Evolutionary conservation across 2,797 vertebrate genomes (phyloP).

Genomic region (Scolopax rusticola): DNA sequence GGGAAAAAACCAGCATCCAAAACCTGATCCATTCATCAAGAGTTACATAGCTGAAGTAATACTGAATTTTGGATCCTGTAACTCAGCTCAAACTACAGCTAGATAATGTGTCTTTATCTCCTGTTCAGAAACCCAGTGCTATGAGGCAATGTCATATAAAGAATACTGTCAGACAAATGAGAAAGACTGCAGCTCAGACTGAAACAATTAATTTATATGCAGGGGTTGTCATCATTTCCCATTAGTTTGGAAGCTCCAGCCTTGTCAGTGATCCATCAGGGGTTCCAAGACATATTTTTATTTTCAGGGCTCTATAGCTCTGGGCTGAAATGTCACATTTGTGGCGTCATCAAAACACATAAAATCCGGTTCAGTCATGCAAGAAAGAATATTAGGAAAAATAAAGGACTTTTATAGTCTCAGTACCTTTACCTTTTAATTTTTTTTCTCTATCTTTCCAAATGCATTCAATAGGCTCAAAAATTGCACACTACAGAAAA

Average conservation of each 20-base stretch:
- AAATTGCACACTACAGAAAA: neutral
- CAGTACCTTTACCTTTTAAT: neutral
- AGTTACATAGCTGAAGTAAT: neutral
- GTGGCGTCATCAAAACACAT: constrained; percentile 1
- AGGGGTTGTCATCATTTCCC: neutral
- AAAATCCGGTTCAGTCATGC: neutral
- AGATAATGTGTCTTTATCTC: neutral
- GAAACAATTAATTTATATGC: neutral
- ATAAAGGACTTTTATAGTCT: neutral
- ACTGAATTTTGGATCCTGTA: neutral
- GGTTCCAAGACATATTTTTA: neutral
- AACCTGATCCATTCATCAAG: neutral
- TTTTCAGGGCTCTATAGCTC: constrained; percentile 27
- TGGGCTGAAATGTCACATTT: constrained; percentile 42
- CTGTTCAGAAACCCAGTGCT: neutral
- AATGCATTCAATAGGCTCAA: neutral
- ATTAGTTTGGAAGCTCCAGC: neutral
- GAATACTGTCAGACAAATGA: neutral
- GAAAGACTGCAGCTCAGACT: neutral
- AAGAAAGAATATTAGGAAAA: neutral
- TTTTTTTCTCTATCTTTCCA: neutral
- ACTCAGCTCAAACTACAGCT: neutral
- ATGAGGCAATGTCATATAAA: neutral
- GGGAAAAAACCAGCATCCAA: neutral
- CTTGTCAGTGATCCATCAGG: constrained; percentile 24